Conservation (phyloP, 2,888 invertebrate species). For the Diarsia brunnea region DNA sequence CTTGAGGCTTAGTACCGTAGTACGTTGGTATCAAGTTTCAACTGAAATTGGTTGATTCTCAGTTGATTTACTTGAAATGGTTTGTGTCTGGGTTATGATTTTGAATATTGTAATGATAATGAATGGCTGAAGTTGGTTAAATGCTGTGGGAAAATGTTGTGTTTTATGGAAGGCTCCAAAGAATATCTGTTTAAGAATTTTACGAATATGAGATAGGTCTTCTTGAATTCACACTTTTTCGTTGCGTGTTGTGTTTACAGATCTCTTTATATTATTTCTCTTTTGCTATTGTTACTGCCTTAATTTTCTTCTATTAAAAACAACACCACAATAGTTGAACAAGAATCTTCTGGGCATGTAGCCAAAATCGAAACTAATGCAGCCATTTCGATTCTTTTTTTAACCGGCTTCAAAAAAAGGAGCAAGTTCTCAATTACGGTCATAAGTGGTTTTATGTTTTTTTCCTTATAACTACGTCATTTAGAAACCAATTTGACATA, state of each 20-base stretch:
- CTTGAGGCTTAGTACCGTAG: slow-evolving; percentile 42
- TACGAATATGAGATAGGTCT: neutral
- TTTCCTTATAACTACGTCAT: no score
- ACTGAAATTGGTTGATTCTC: slow-evolving; percentile 40
- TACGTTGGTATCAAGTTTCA: slow-evolving; percentile 35
- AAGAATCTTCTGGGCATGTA: neutral
- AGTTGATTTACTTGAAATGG: slow-evolving; percentile 43
- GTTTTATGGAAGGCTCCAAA: neutral
- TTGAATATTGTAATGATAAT: slow-evolving; percentile 18
- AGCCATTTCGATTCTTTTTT: neutral
- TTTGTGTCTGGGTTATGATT: slow-evolving; percentile 23
- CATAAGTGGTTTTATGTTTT: no score
- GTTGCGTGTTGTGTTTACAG: neutral
- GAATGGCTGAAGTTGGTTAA: neutral
- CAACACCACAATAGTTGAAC: neutral
- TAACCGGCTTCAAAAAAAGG: no score
- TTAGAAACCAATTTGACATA: no score
- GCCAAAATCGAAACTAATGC: neutral
- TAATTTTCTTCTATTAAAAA: neutral
- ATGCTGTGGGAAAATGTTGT: neutral
- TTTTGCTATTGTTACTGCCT: neutral
- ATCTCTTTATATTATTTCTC: neutral
- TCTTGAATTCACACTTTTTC: neutral
- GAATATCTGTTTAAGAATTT: neutral
- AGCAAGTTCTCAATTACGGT: no score